Evolutionary conservation across 2,888 invertebrate genomes (phyloP).

Genomic region (Parasteatoda lunata): DNA sequence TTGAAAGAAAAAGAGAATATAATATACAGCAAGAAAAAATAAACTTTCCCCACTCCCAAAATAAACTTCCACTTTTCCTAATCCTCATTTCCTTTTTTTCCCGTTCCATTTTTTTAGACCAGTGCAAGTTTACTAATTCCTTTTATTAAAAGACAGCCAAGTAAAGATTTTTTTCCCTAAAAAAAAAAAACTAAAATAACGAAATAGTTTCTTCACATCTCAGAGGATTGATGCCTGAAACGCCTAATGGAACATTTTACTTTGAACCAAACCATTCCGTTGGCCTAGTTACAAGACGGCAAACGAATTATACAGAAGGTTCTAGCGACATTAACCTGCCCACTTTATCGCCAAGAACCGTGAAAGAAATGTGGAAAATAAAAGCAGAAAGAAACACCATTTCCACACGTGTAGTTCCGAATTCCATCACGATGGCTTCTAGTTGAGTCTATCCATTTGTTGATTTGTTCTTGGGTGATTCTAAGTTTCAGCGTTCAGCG

Average conservation of each 20-base stretch:
- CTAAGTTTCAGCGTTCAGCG: constrained; percentile 4
- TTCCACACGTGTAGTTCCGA: constrained; percentile 57
- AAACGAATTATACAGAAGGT: constrained; percentile 55
- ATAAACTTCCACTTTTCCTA: neutral
- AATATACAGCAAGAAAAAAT: neutral
- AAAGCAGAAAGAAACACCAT: constrained; percentile 33
- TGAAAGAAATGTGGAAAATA: constrained; percentile 17
- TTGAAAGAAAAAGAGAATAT: neutral
- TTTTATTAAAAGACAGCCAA: constrained; percentile 1
- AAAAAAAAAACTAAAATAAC: neutral
- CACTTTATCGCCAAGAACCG: constrained; percentile 58
- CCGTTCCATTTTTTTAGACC: neutral
- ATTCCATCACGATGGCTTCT: constrained; percentile 38
- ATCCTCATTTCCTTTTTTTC: neutral
- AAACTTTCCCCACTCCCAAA: no score
- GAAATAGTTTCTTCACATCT: neutral
- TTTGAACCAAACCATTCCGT: constrained; percentile 30
- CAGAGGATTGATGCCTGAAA: neutral
- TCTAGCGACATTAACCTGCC: constrained; percentile 56
- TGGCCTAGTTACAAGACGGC: constrained; percentile 7
- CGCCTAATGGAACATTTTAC: constrained; percentile 56
- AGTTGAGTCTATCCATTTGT: constrained; percentile 26
- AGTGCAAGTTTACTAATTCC: neutral
- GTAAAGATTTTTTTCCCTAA: neutral
- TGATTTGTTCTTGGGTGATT: constrained; percentile 42